Base-by-base conservation (phyloP, 30 jellyfish, hydroid and myxozoan genomes). In the Hydractinia symbiolongicarpus region DNA sequence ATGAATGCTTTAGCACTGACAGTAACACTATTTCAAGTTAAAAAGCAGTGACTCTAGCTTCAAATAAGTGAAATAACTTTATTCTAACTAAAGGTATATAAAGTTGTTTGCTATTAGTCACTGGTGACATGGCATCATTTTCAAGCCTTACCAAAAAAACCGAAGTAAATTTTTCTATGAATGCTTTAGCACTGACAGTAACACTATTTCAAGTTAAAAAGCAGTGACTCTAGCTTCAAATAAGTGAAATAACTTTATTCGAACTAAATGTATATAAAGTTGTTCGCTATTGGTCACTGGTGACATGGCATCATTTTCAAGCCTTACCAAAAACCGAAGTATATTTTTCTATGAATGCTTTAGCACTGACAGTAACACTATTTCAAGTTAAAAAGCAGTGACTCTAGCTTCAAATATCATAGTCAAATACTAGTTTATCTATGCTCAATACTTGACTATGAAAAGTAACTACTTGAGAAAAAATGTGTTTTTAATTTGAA, bases 41-140 rank as follows among this genome's bases (percentile, higher is more conserved):
- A 79, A 67, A 77, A 92, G 88, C 54, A 81, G 97, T 90, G 97
- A 90, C 97, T 90, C 97, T 90, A 89, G 84, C 94, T 89, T 90
- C 97, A 89, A 82, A 19, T 7, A 9, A 13, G 7, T 13, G 52
- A 64, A 30, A 30, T 30, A 30, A 30, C 44, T 30, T 30, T 30
- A 30, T 30, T 30, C 44, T 30, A 30, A 30, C 44, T 30, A 30
- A 30, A 30, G 1, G 44, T 30, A 30, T 30, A 30, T 30, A 21
- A 56, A 13, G 16, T 54, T 77, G 60, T 58, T 58, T 58, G 15
- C 69, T 72, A 19, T 50, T 19, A 72, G 81, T 72, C 64, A 19
- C 81, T 50, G 81, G 61, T 72, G 14, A 19, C 53, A 72, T 72
- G 81, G 81, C 81, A 72, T 4, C 0, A 21, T 20, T 13, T 56